phyloP scores from a whole-genome alignment of 2,113 vertebrate species.

The Menura novaehollandiae region DNA sequence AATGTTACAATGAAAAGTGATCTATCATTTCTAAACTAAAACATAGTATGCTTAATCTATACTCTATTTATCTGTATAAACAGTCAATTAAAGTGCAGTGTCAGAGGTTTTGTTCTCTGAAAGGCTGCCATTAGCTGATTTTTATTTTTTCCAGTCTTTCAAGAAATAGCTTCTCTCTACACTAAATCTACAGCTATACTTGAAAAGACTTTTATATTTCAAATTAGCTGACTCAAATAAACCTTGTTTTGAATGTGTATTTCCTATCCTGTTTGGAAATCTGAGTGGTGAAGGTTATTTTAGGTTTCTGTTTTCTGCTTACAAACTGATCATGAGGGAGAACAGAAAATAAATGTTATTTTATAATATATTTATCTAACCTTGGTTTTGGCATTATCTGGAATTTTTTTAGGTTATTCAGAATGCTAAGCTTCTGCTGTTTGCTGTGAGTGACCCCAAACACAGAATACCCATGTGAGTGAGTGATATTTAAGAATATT shows the following conservation, averaged over 20 bases:
- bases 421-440: not conserved
- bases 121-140: not conserved
- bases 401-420: not conserved
- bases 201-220: not conserved
- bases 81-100: not conserved
- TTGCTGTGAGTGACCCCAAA: not conserved
- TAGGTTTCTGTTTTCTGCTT: not conserved
- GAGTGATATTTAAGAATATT: not conserved
- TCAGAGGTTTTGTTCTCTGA: not conserved
- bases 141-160: not conserved
- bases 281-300: not conserved
- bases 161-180: not conserved
- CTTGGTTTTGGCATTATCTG: not conserved
- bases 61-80: not conserved
- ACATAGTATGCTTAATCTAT: not conserved
- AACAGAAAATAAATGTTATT: not conserved
- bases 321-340: not conserved
- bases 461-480: not conserved
- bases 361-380: not conserved
- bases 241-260: not conserved
- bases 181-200: not conserved
- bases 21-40: not conserved
- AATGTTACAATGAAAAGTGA: not conserved
- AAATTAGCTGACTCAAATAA: not conserved
- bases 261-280: not conserved